These are phyloP conservation scores for Tragelaphus buxtoni DNA, from an alignment of 2,113 vertebrate species.

Conservation along the genomic window DNA sequence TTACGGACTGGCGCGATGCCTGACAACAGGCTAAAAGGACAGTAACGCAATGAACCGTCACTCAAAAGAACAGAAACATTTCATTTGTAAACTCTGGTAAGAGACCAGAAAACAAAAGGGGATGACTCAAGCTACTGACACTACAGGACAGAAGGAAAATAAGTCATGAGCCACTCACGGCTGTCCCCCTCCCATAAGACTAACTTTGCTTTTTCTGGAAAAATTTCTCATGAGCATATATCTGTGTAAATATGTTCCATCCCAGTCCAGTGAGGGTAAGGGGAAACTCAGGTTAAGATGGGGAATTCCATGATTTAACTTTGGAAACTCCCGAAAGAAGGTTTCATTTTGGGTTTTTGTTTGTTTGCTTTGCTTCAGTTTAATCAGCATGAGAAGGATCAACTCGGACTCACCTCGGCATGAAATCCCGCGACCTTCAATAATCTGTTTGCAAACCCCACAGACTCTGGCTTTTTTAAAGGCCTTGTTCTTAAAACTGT, in stretches of 20 bases:
- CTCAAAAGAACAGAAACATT: not conserved
- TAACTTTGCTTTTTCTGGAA: not conserved
- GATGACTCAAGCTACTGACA: not conserved
- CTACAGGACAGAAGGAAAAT: not conserved
- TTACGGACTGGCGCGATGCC: not conserved
- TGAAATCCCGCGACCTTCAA: conserved; percentile 70
- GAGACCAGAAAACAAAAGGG: not conserved
- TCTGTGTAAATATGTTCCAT: not conserved
- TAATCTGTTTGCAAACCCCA: conserved; percentile 74
- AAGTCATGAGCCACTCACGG: not conserved
- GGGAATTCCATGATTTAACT: conserved; percentile 41
- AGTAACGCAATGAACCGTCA: not conserved
- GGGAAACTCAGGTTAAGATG: not conserved
- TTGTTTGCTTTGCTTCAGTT: not conserved
- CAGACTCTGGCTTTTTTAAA: conserved; percentile 76
- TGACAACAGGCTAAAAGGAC: not conserved
- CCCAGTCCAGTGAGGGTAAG: not conserved
- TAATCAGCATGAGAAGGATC: not conserved
- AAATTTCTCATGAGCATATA: not conserved
- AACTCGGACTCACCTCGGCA: conserved; percentile 74
- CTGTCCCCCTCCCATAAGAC: fast-evolving
- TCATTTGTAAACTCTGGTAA: not conserved
- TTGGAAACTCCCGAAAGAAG: conserved; percentile 18
- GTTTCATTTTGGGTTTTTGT: not conserved
- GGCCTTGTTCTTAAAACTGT: conserved; percentile 79